Base-by-base conservation (phyloP, 1,140 invertebrate species). In the Bombus ignitus region DNA sequence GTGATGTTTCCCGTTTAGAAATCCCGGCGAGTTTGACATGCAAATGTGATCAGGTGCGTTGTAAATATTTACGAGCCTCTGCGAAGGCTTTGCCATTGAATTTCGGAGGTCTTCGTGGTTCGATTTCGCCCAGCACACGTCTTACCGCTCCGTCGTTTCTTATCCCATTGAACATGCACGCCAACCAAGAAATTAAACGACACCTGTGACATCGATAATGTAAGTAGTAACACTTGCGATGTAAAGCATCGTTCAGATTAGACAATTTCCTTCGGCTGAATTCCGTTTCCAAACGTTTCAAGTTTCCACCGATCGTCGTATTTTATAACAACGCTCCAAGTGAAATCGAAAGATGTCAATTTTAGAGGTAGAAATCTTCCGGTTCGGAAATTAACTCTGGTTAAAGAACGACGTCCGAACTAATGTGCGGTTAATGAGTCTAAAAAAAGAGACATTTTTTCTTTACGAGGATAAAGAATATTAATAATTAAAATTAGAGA, bases 1-100 rank as follows among this genome's bases (percentile, higher is more conserved):
- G 81, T 82, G 81, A 82, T 74, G 71, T 66, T 53, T 65, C 57
- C 81, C 71, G 71, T 82, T 82, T 82, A 74, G 47, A 76, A 83
- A 83, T 83, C 72, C 59, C 9, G 35, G 53, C 25, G 62, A 75
- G 81, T 76, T 73, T 76, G 73, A 76, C 72, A 83, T 83, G 81
- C 72, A 83, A 83, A 83, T 83, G 81, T 53, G 81, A 83, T 83
- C 81, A 76, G 72, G 13, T 62, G 13, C 22, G 39, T 32, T 66
- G 81, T 76, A 83, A 83, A 83, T 83, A 83, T 83, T 66, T 76
- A 76, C 72, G 42, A 76, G 71, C 25, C 57, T 44, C 10, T 8
- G 72, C 35, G 15, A 44, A 37, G 81, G 72, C 57, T 75, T 66
- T 66, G 25, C 37, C 72, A 72, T 66, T 65, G 42, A 75, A 68